phyloP scores from a whole-genome alignment of 1,140 invertebrate species.

The Heliconius hermathena region DNA sequence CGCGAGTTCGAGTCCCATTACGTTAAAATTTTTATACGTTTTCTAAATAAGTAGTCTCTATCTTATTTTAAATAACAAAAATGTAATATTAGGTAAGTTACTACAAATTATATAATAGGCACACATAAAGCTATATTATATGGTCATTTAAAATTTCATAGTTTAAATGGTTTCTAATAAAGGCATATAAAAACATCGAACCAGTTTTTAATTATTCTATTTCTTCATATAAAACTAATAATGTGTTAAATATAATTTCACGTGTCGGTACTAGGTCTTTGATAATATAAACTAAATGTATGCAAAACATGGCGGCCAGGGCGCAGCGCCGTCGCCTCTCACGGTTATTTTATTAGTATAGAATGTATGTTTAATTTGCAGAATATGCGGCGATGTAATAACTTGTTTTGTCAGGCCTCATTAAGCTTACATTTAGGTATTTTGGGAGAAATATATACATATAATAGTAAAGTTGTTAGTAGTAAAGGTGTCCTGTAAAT shows the following conservation, averaged over 20 bases:
- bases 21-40: too few relatives aligned
- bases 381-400: constrained; percentile 39
- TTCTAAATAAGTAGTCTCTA: too few relatives aligned
- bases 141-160: neutral
- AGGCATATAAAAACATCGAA: neutral
- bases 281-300: constrained; percentile 37
- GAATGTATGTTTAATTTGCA: constrained; percentile 42
- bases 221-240: constrained; percentile 7
- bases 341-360: constrained; percentile 45
- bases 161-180: neutral
- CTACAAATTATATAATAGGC: neutral
- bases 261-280: constrained; percentile 25
- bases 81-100: too few relatives aligned
- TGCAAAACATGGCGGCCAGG: constrained; percentile 37
- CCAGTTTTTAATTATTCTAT: constrained; percentile 11
- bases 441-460: constrained; percentile 17
- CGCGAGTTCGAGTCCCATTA: too few relatives aligned
- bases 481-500: neutral
- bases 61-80: too few relatives aligned
- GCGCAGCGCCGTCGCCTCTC: constrained; percentile 42
- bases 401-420: constrained; percentile 42
- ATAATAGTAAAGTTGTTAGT: neutral
- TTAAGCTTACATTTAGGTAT: constrained; percentile 25
- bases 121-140: neutral
- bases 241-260: constrained; percentile 2